Percentiles rank a stretch among this genome's conserved stretches.
Evolutionary conservation across 92 coral and sea anemone genomes (phyloP).

Genomic region (Epizoanthus fatuus): DNA sequence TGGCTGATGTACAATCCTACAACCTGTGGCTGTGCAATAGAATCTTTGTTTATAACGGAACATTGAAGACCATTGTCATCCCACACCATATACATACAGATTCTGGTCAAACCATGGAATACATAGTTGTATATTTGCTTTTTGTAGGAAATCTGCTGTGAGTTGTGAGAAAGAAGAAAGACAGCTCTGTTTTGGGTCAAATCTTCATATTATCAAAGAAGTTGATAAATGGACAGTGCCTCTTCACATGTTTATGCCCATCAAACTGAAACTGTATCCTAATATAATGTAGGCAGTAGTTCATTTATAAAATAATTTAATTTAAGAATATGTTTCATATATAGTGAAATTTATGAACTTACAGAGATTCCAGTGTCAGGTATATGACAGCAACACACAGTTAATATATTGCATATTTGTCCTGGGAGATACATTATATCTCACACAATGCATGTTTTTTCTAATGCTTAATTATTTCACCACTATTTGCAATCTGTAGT

Average conservation of each 20-base stretch:
- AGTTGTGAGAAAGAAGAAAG: not conserved
- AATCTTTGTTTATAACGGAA: too few species aligned
- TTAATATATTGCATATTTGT: too few species aligned
- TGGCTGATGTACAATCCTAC: too few species aligned
- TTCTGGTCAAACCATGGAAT: too few species aligned
- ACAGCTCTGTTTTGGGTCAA: conserved; percentile 22
- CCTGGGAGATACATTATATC: too few species aligned
- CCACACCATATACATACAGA: too few species aligned
- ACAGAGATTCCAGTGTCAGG: not conserved
- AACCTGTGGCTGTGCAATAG: too few species aligned
- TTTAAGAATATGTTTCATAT: not conserved
- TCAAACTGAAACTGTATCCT: conserved; percentile 93
- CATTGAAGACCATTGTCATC: too few species aligned
- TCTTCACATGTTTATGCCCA: conserved; percentile 80
- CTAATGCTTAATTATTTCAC: too few species aligned
- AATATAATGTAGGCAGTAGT: not conserved
- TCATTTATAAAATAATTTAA: not conserved
- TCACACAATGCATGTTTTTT: too few species aligned
- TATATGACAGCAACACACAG: too few species aligned
- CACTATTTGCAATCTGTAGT: too few species aligned
- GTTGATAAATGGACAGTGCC: conserved; percentile 75
- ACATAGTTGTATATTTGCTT: not conserved
- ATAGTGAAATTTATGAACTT: not conserved
- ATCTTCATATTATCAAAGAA: conserved; percentile 56
- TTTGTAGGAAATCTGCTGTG: conserved; percentile 7